Base-by-base conservation (phyloP, 2,888 invertebrate species). In the Blastobasis lacticolella region DNA sequence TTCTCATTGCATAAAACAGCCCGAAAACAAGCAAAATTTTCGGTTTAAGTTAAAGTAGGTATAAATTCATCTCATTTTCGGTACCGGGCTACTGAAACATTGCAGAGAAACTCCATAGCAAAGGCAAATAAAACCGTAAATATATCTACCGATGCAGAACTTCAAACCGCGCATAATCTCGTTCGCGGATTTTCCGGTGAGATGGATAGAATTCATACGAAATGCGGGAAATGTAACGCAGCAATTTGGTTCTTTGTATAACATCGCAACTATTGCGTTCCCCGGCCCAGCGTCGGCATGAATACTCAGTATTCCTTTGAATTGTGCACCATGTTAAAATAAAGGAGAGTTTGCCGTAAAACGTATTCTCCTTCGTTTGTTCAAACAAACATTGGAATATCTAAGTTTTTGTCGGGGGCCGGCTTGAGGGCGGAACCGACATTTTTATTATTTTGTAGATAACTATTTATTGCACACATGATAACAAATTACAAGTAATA, bases 321-420 rank as follows among this genome's bases (percentile, higher is more conserved):
- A 81, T 80, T 69, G 70, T 69, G 73, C 68, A 66, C 63, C 66
- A 71, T 69, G 62, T 69, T 72, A 60, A 74, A 77, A 78, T 75
- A 78, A 83, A 81, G 76, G 75, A 71, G 73, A 70, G 72, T 81
- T 77, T 77, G 74, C 81, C 80, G 73, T 64, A 64, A 23, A 23
- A 68, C 69, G 71, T 75, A 79, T 80, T 81, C 73, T 75, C 23
- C 23, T 74, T 76, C 69, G 77, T 78, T 81, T 76, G 75, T 78
- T 76, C 77, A 77, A 78, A 80, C 78, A 78, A 78, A 76, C 75
- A 62, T 66, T 60, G 73, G 81, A 77, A 82, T 83, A 70, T 71
- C 63, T 64, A 50, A 50, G 48, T 48, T 48, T 5, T 36, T 36
- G 8, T 37, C 5, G 1, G 38, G 46, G 10, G 46, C 4, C 46